Evolutionary conservation across 2,113 vertebrate species (phyloP), one percentile per base, ranked within the genome.

Genomic region (Petroica traversi): DNA sequence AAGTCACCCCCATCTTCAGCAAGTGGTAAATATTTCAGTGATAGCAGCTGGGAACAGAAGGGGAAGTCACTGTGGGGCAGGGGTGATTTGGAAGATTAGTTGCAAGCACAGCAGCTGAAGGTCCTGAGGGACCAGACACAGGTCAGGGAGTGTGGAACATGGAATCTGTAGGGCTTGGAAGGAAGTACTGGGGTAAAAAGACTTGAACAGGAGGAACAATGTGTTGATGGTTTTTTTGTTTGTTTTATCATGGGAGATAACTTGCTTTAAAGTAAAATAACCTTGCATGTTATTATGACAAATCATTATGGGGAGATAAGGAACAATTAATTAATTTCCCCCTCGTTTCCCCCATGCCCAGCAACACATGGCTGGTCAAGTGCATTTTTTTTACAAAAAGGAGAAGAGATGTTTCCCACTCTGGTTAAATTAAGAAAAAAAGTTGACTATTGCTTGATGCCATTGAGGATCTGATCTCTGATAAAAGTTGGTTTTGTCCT

Each of bases 11-110:
- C 33, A 38, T 79, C 62, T 75, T 91, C 14, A 14, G 80, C 34
- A 41, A 87, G 85, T 68, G 31, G 77, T 91, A 75, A 91, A 89
- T 95, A 74, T 95, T 95, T 95, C 45, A 93, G 86, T 43, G 64
- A 22, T 14, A 48, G 83, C 40, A 51, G n/a, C 61, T 82, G 73
- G 83, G 88, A 75, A 15, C 62, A 88, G 74, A 25, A 68, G 66
- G 62, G 66, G 83, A 64, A 64, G 41, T 45, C 31, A 3, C 34
- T 2, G 0, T 40, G 68, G 57, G 63, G 25, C 52, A 67, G 73
- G 22, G 43, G 8, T 79, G 36, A 33, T 11, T 20, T 9, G 33
- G 59, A 64, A 64, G 40, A 40, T 55, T 16, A 38, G n/a, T 72
- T 89, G 59, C 40, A 40, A n/a, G 85, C 43, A 19, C 0, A 8